Percentiles rank a stretch among this genome's conserved stretches.
phyloP scores from a whole-genome alignment of 2,888 invertebrate species.

The Sepiola atlantica region DNA sequence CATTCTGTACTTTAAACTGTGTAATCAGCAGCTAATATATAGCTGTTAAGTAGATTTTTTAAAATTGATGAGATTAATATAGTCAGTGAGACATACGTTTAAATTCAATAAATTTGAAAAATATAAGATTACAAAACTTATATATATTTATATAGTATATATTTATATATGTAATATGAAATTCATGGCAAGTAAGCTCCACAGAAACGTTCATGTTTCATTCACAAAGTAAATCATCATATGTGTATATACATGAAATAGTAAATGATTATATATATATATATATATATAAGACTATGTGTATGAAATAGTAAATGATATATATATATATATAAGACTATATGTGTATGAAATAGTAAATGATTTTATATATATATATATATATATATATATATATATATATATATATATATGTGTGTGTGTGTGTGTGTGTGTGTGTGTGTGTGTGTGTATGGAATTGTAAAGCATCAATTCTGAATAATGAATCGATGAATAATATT shows the following conservation, averaged over 20 bases:
- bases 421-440: neutral
- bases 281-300: neutral
- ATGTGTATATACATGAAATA: too few relatives aligned
- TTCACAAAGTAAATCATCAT: too few relatives aligned
- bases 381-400: too few relatives aligned
- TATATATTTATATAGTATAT: neutral
- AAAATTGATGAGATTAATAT: neutral
- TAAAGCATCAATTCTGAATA: neutral
- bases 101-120: neutral
- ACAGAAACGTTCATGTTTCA: too few relatives aligned
- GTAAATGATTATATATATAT: too few relatives aligned
- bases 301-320: too few relatives aligned
- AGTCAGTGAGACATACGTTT: neutral
- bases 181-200: too few relatives aligned
- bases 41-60: neutral
- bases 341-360: too few relatives aligned
- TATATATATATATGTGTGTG: neutral
- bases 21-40: constrained; percentile 9
- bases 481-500: neutral
- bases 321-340: too few relatives aligned
- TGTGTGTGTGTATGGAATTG: neutral
- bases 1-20: neutral
- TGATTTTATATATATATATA: too few relatives aligned
- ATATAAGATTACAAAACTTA: neutral
- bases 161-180: too few relatives aligned